phyloP scores from a whole-genome alignment of 2,113 vertebrate species.

The Nansenia antarctica region DNA sequence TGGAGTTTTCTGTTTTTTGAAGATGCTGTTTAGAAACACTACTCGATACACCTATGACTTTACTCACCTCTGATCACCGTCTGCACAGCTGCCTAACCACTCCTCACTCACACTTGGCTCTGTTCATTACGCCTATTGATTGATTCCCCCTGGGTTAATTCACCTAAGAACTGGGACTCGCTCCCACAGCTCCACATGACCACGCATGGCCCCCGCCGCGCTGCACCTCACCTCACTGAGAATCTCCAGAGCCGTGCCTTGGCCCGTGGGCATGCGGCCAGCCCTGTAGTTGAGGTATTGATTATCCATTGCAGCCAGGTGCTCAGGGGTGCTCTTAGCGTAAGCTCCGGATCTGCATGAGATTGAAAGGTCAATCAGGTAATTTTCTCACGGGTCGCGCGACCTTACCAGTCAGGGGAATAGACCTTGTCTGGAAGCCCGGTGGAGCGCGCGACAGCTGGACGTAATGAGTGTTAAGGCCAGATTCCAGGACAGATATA shows the following conservation, averaged over 20 bases:
- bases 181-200: conserved; percentile 13
- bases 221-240: conserved; percentile 7
- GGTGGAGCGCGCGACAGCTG: background rate
- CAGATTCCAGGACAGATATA: background rate
- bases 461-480: no score
- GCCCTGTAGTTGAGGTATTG: conserved; percentile 25
- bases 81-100: background rate
- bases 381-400: conserved; percentile 17
- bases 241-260: background rate
- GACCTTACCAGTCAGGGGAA: conserved; percentile 6
- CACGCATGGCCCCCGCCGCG: background rate
- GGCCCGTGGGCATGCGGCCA: conserved; percentile 23
- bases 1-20: no score
- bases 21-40: no score
- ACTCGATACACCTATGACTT: background rate
- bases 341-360: conserved; percentile 30
- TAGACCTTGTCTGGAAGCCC: background rate
- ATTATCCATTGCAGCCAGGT: conserved; percentile 35
- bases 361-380: conserved; percentile 37
- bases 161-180: conserved; percentile 16
- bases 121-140: background rate
- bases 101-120: background rate
- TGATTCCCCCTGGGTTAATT: conserved; percentile 8
- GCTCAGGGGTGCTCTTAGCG: conserved; percentile 27
- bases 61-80: background rate